These are phyloP conservation scores for Cassiopea xamachana DNA, from an alignment of 30 jellyfish, hydroid and myxozoan species.

Conservation along the genomic window DNA sequence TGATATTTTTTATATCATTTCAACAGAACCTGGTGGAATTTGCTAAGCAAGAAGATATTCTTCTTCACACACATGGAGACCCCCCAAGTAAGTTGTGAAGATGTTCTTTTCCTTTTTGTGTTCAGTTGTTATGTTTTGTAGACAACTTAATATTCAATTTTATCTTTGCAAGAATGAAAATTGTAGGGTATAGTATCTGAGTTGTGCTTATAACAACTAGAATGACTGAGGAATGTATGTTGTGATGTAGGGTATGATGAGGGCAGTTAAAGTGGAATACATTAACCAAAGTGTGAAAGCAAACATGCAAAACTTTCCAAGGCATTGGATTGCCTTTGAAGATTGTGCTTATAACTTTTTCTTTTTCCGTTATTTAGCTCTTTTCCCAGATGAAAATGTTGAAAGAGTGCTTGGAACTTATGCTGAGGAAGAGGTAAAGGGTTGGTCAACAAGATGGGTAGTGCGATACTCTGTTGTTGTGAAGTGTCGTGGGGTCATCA, in stretches of 20 bases:
- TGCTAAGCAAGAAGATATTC: constrained; percentile 84
- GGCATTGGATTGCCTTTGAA: neutral
- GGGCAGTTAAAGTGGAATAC: too few species aligned
- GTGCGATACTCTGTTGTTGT: constrained; percentile 94
- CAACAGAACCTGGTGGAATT: constrained; percentile 86
- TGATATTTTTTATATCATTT: neutral
- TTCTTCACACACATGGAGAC: constrained; percentile 97
- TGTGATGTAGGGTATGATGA: too few species aligned
- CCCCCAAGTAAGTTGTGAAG: constrained; percentile 81
- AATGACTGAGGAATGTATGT: too few species aligned
- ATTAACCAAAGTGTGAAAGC: too few species aligned
- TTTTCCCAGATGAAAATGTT: constrained; percentile 79
- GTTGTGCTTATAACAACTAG: too few species aligned
- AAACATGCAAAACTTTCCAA: neutral
- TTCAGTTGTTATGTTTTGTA: neutral
- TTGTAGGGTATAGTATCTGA: too few species aligned
- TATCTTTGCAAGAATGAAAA: too few species aligned
- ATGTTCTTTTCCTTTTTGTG: neutral
- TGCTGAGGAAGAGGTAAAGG: constrained; percentile 39
- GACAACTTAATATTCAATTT: neutral
- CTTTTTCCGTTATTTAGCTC: constrained; percentile 21
- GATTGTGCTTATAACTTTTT: neutral
- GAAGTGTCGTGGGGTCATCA: constrained; percentile 97
- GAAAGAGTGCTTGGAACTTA: constrained; percentile 74
- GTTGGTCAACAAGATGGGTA: constrained; percentile 90